Conservation (phyloP, 2,113 vertebrate species). For the Peromyscus leucopus region DNA sequence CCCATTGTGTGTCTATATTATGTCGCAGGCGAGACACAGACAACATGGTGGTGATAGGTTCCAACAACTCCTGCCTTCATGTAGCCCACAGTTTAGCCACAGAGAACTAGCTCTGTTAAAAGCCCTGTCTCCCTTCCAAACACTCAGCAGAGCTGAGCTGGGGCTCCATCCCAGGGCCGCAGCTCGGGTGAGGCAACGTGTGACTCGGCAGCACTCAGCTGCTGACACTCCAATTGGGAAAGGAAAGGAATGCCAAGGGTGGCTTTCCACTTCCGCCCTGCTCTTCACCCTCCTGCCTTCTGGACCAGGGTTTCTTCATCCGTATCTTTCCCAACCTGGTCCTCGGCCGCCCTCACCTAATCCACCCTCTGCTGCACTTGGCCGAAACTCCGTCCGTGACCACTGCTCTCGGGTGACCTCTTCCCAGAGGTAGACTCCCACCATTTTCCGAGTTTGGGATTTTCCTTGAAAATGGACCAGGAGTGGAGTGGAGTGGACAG, state of each 20-base stretch:
- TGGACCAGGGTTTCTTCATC: too few relatives aligned
- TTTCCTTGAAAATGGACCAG: background rate
- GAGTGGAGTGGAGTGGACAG: background rate
- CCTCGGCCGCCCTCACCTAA: background rate
- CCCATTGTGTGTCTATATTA: rapidly evolving
- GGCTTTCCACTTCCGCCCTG: background rate
- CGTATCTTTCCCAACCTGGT: background rate
- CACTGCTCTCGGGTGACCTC: background rate
- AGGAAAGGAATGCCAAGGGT: background rate
- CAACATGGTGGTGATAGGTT: rapidly evolving
- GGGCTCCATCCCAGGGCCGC: background rate
- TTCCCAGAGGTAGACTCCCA: too few relatives aligned
- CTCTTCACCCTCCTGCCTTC: background rate
- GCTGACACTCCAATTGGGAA: background rate
- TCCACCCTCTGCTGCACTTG: background rate
- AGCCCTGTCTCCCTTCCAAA: background rate
- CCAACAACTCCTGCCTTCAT: rapidly evolving
- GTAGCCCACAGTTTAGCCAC: too few relatives aligned
- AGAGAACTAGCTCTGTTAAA: rapidly evolving
- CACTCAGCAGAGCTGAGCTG: background rate
- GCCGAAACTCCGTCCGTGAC: background rate
- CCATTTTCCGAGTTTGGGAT: background rate
- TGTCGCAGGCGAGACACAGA: rapidly evolving
- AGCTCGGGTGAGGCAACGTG: background rate
- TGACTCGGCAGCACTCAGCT: background rate